Evolutionary conservation across 2,797 vertebrate genomes (phyloP).

Genomic region (Sebastes vulpes): DNA sequence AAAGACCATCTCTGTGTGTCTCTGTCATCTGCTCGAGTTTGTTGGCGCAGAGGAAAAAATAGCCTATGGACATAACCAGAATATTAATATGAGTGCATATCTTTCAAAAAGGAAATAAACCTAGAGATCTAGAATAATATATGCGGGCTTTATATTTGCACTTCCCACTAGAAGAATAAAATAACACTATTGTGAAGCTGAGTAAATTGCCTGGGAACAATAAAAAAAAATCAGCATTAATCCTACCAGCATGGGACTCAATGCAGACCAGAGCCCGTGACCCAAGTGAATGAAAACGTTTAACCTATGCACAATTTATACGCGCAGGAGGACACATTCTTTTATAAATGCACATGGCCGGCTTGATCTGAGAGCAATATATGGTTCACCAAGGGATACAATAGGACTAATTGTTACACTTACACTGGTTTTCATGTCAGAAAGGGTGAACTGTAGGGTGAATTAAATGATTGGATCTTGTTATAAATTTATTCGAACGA

Average conservation of each 20-base stretch:
- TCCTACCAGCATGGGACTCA: background rate
- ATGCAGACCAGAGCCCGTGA: background rate
- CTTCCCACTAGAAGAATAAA: background rate
- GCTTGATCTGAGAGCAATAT: constrained; percentile 2
- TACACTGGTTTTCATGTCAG: constrained; percentile 11
- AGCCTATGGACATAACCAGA: background rate
- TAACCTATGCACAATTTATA: background rate
- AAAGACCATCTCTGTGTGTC: background rate
- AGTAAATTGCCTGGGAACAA: constrained; percentile 1
- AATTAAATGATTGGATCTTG: constrained; percentile 44
- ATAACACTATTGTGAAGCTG: background rate
- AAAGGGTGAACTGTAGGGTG: constrained; percentile 9
- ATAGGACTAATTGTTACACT: constrained; percentile 4
- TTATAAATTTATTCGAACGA: constrained; percentile 53
- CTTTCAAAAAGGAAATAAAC: background rate
- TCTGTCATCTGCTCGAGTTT: constrained; percentile 21
- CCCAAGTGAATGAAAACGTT: constrained; percentile 14
- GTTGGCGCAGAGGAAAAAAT: background rate
- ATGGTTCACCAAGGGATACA: background rate
- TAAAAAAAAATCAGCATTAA: background rate
- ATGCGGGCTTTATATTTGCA: background rate
- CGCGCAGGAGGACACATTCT: background rate
- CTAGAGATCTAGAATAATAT: background rate
- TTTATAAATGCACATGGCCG: background rate
- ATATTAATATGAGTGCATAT: background rate